Conservation (phyloP, 1,140 invertebrate genomes). For the Drosophila ficusphila region DNA sequence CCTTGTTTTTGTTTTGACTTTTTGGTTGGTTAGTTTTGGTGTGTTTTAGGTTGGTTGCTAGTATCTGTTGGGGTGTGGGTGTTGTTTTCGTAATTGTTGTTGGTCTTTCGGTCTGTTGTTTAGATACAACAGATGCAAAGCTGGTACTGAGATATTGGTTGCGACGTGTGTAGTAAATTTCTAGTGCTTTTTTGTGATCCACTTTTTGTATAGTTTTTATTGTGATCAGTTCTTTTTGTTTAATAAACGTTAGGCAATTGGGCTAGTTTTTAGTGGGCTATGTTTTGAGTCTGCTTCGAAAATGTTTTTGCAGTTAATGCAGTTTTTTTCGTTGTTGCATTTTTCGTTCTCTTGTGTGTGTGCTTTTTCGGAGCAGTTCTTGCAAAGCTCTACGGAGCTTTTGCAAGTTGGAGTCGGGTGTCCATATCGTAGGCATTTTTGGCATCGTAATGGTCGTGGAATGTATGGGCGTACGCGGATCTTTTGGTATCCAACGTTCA, state of each 20-base stretch:
- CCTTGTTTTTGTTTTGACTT: not conserved
- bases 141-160: too few relatives aligned
- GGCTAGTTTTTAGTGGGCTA: not conserved
- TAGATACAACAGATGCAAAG: too few relatives aligned
- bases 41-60: too few relatives aligned
- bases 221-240: not conserved
- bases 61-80: too few relatives aligned
- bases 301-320: not conserved
- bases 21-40: too few relatives aligned
- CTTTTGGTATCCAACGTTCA: not conserved
- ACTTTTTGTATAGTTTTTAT: not conserved
- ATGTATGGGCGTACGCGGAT: not conserved
- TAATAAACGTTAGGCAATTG: not conserved
- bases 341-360: not conserved
- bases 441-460: not conserved
- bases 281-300: too few relatives aligned
- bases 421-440: conserved; percentile 13
- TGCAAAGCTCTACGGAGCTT: conserved; percentile 2
- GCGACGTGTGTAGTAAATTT: not conserved
- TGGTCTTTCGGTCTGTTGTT: too few relatives aligned
- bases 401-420: conserved; percentile 15
- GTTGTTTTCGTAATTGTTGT: not conserved
- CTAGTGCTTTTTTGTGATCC: not conserved
- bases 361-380: too few relatives aligned
- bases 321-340: not conserved